phyloP scores from a whole-genome alignment of 1,140 invertebrate species.

The Drosophila biarmipes region DNA sequence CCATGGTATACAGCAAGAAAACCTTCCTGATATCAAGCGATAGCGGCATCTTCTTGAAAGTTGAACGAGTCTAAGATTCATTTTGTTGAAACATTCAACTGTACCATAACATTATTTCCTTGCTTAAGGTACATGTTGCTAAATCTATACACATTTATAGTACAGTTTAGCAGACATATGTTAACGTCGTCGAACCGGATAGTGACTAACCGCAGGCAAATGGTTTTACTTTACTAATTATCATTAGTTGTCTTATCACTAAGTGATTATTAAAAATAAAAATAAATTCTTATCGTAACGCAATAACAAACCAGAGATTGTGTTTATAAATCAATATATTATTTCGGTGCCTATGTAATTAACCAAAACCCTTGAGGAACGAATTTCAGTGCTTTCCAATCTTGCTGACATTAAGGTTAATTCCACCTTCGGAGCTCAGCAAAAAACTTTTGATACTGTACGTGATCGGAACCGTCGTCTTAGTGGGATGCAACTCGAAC shows the following conservation, averaged over 20 bases:
- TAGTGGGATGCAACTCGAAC: conserved; percentile 47
- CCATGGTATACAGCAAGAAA: conserved; percentile 47
- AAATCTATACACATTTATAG: background rate
- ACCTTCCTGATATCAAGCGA: conserved; percentile 52
- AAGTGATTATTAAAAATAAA: background rate
- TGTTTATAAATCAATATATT: no score
- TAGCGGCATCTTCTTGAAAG: conserved; percentile 61
- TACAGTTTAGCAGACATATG: background rate
- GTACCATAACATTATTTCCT: background rate
- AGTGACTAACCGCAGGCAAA: background rate
- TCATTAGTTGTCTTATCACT: background rate
- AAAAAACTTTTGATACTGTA: conserved; percentile 38
- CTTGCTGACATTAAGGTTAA: conserved; percentile 49
- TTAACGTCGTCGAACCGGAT: background rate
- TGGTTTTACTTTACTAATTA: background rate
- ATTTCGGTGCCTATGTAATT: no score
- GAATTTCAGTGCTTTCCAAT: background rate
- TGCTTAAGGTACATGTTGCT: background rate
- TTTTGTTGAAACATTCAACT: background rate
- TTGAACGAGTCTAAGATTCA: conserved; percentile 45
- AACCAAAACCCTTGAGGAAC: no score
- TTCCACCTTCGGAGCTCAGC: conserved; percentile 48
- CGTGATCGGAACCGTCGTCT: conserved; percentile 53
- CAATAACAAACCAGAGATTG: background rate
- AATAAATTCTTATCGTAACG: conserved; percentile 1